These are phyloP conservation scores for Zaprionus taronus DNA, from an alignment of 1,140 invertebrate genomes.

Conservation along the genomic window DNA sequence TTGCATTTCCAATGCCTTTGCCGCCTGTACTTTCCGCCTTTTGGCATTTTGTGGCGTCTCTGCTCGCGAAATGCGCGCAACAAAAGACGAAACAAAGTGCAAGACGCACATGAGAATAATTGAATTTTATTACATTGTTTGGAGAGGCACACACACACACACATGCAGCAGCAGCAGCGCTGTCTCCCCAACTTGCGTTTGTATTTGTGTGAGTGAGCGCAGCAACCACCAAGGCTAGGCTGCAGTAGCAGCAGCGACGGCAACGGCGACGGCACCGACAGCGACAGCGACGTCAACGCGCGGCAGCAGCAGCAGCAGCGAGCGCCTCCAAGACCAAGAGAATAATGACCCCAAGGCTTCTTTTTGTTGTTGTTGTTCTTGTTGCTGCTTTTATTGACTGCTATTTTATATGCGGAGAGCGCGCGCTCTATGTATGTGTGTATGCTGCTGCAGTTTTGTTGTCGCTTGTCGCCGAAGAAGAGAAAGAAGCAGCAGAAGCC, in stretches of 20 bases:
- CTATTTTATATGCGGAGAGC: slow-evolving; percentile 66
- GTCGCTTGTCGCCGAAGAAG: slow-evolving; percentile 57
- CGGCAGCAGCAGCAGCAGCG: slow-evolving; percentile 35
- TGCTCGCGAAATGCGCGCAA: slow-evolving; percentile 67
- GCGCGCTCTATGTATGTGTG: slow-evolving; percentile 52
- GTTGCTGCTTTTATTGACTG: slow-evolving; percentile 72
- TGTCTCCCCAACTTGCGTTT: slow-evolving; percentile 42
- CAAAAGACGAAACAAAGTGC: slow-evolving; percentile 84
- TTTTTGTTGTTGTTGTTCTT: slow-evolving; percentile 42
- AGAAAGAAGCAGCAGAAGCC: slow-evolving; percentile 70
- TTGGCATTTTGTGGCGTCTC: slow-evolving; percentile 74
- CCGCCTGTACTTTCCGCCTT: slow-evolving; percentile 78
- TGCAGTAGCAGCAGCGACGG: slow-evolving; percentile 46
- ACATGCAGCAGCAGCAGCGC: slow-evolving; percentile 21
- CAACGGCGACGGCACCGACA: slow-evolving; percentile 22
- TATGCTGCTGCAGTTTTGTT: slow-evolving; percentile 49
- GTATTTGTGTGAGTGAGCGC: slow-evolving; percentile 61
- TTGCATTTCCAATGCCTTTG: slow-evolving; percentile 48
- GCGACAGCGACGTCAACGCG: slow-evolving; percentile 57
- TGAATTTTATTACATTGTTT: slow-evolving; percentile 85
- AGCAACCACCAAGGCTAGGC: slow-evolving; percentile 78
- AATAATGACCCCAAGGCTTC: slow-evolving; percentile 84
- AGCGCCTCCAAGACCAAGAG: slow-evolving; percentile 82
- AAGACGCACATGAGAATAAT: slow-evolving; percentile 84
- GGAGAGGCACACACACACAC: slow-evolving; percentile 62